phyloP scores from a whole-genome alignment of 2,888 invertebrate genomes.

The Acleris holmiana region DNA sequence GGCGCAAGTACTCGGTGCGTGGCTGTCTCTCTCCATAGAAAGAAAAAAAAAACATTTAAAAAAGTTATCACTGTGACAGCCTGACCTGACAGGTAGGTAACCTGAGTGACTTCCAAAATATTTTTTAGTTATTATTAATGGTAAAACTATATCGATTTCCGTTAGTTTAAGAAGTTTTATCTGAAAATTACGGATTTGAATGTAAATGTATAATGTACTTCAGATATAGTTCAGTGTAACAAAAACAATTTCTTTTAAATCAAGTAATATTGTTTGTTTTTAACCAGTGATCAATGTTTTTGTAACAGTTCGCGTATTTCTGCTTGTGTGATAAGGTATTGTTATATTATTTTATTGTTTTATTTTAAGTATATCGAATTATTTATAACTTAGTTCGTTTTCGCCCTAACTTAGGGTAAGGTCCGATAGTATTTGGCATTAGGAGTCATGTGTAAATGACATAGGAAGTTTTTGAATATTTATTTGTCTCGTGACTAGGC shows the following conservation, averaged over 20 bases:
- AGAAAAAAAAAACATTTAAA: conserved; percentile 44
- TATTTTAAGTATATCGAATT: conserved; percentile 8
- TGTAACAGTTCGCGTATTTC: conserved; percentile 40
- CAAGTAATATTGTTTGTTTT: conserved; percentile 33
- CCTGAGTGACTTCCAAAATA: conserved; percentile 43
- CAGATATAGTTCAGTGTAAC: conserved; percentile 53
- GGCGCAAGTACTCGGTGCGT: conserved; percentile 51
- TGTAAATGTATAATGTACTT: conserved; percentile 39
- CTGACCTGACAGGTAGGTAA: conserved; percentile 60
- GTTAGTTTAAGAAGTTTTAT: conserved; percentile 41
- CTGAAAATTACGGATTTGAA: conserved; percentile 40
- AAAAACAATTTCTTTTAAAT: conserved; percentile 46
- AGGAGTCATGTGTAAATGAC: conserved; percentile 23
- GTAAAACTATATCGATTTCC: conserved; percentile 46
- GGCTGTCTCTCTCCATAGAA: conserved; percentile 41
- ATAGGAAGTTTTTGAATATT: conserved; percentile 2
- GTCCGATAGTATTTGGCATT: conserved; percentile 19
- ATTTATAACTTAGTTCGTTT: background rate
- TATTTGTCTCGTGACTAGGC: conserved; percentile 23
- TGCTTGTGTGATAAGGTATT: conserved; percentile 44
- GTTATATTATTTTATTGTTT: conserved; percentile 40
- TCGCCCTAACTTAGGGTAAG: conserved; percentile 15
- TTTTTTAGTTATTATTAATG: conserved; percentile 12
- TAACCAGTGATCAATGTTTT: conserved; percentile 39
- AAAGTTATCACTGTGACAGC: conserved; percentile 65